A percentile compares a stretch with the other conserved stretches of the same genome.
Conservation (phyloP, 2,797 vertebrate species). For the Chaetophractus vellerosus region DNA sequence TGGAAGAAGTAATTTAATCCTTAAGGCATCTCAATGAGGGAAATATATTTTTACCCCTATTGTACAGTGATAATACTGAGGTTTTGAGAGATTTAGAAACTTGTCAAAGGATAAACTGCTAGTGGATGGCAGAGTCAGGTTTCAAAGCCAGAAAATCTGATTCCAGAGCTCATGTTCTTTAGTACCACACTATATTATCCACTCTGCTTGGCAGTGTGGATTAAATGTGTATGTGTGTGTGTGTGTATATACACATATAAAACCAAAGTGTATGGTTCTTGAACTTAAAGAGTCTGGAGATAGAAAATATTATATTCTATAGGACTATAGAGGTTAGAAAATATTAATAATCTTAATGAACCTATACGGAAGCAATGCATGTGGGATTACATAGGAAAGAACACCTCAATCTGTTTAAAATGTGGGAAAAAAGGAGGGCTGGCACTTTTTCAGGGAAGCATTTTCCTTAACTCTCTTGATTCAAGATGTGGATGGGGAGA, state of each 20-base stretch:
- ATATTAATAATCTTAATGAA: not conserved
- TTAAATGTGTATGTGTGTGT: not conserved
- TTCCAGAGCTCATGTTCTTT: not conserved
- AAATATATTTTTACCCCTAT: not conserved
- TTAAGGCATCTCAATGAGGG: not conserved
- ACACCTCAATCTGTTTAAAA: not conserved
- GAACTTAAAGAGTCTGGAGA: not conserved
- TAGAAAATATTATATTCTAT: too few relatives aligned
- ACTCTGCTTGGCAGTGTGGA: not conserved
- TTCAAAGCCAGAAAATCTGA: not conserved
- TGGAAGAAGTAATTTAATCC: not conserved
- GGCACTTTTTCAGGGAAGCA: not conserved
- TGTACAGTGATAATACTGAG: not conserved
- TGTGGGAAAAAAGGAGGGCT: not conserved
- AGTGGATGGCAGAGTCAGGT: not conserved
- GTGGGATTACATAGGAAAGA: not conserved
- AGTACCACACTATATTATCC: not conserved
- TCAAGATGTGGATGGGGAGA: too few relatives aligned
- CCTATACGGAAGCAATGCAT: not conserved
- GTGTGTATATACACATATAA: not conserved
- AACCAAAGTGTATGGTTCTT: not conserved
- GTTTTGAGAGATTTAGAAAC: not conserved
- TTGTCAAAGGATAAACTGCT: not conserved
- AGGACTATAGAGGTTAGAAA: not conserved
- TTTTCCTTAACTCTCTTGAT: too few relatives aligned